A percentile compares a stretch with the other conserved stretches of the same genome.
Conservation (phyloP, 1,140 invertebrate species). For the Mactra quadrangularis region DNA sequence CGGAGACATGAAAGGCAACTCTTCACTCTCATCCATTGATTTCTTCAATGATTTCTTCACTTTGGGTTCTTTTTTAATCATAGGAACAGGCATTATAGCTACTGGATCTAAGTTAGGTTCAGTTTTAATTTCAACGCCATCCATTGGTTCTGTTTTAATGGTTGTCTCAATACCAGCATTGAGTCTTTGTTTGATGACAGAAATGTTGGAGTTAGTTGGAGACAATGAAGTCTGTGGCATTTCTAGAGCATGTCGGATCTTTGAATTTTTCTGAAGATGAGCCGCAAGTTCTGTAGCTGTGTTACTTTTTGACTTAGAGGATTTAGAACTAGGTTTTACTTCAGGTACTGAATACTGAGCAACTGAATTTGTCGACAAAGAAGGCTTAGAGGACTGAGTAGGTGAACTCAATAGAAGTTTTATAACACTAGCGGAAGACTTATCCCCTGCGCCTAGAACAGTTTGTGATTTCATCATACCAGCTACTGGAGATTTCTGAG, state of each 20-base stretch:
- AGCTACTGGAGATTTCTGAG: slow-evolving; percentile 33
- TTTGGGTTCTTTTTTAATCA: not conserved
- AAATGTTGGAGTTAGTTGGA: slow-evolving; percentile 4
- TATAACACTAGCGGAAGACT: slow-evolving; percentile 70
- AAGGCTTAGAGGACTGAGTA: slow-evolving; percentile 60
- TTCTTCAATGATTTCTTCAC: not conserved
- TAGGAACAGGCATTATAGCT: not conserved
- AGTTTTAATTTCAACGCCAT: not conserved
- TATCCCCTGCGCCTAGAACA: not conserved
- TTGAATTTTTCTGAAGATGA: slow-evolving; percentile 4
- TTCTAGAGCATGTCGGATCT: slow-evolving; percentile 39
- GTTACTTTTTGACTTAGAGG: slow-evolving; percentile 12
- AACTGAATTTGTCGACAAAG: slow-evolving; percentile 60
- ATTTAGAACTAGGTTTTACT: not conserved
- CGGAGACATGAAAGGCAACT: not conserved
- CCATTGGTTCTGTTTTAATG: slow-evolving; percentile 4
- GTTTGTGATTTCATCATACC: slow-evolving; percentile 2
- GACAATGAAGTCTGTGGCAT: not conserved
- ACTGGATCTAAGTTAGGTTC: not conserved
- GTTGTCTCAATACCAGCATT: not conserved
- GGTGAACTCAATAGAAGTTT: slow-evolving; percentile 76
- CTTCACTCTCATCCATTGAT: not conserved
- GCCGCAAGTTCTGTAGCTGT: not conserved
- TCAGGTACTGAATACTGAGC: slow-evolving; percentile 44
- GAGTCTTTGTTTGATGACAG: slow-evolving; percentile 26